These are phyloP conservation scores for Muraenolepis orangiensis DNA, from an alignment of 2,797 vertebrate species.

Conservation along the genomic window DNA sequence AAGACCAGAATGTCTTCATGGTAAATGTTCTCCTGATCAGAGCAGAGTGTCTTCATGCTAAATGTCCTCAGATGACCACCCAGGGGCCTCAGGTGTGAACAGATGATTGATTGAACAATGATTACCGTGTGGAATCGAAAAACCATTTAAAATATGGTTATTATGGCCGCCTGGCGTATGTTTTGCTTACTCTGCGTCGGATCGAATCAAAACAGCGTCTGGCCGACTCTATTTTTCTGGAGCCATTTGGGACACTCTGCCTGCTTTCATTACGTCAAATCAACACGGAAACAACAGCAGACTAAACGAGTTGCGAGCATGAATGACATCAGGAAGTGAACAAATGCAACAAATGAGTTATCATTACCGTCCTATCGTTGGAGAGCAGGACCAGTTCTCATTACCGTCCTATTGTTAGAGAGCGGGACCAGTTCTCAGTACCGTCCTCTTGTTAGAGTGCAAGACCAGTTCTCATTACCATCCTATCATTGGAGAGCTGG, in stretches of 20 bases:
- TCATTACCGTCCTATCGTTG: slow-evolving; percentile 38
- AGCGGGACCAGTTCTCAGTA: too few species aligned
- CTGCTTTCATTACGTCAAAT: slow-evolving; percentile 63
- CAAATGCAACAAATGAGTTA: slow-evolving; percentile 41
- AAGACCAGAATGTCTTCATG: too few species aligned
- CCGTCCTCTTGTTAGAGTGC: too few species aligned
- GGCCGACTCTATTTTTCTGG: slow-evolving; percentile 40
- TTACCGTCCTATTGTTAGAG: too few species aligned
- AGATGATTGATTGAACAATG: neutral
- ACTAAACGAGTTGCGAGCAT: slow-evolving; percentile 54
- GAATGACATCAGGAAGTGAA: slow-evolving; percentile 52
- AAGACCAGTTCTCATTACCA: too few species aligned
- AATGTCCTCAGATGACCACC: slow-evolving; percentile 3
- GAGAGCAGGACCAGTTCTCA: slow-evolving; percentile 37
- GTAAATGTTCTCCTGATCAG: slow-evolving; percentile 2
- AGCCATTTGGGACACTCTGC: slow-evolving; percentile 48
- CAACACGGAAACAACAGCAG: slow-evolving; percentile 53
- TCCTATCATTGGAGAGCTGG: too few species aligned
- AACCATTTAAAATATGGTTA: slow-evolving; percentile 18
- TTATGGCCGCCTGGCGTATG: slow-evolving; percentile 7
- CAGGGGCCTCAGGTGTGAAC: slow-evolving; percentile 4
- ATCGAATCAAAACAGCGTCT: slow-evolving; percentile 40
- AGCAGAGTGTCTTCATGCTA: too few species aligned
- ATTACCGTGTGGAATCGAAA: slow-evolving; percentile 21
- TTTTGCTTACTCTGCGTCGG: slow-evolving; percentile 26